Evolutionary conservation across 2,113 vertebrate genomes (phyloP).

Genomic region (Jaculus jaculus): DNA sequence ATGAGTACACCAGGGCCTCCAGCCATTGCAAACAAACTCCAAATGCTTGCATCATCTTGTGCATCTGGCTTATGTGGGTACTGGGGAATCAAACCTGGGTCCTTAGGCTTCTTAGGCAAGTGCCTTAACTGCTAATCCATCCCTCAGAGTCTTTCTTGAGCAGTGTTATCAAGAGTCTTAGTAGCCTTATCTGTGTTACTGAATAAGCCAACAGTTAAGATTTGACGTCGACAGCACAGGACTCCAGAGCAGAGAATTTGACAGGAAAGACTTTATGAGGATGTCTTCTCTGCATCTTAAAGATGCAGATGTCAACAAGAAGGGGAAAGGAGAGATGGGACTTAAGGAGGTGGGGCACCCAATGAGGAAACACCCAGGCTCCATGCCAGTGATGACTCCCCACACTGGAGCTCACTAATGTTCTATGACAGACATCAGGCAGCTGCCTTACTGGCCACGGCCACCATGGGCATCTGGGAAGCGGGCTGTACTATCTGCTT

Average conservation of each 20-base stretch:
- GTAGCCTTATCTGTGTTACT: rapidly evolving
- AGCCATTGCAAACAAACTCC: too few relatives aligned
- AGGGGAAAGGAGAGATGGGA: background rate
- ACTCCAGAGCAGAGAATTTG: background rate
- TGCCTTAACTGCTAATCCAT: too few relatives aligned
- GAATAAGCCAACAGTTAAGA: background rate
- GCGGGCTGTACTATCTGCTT: background rate
- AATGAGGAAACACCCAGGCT: background rate
- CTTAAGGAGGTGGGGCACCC: too few relatives aligned
- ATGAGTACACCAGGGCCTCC: too few relatives aligned
- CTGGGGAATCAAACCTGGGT: too few relatives aligned
- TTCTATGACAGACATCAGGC: rapidly evolving
- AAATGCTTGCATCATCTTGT: too few relatives aligned
- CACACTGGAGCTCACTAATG: rapidly evolving
- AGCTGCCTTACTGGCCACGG: background rate
- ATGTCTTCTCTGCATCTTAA: background rate
- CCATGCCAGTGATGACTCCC: background rate
- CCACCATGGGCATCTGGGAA: background rate
- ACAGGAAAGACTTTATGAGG: background rate
- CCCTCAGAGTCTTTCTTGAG: too few relatives aligned
- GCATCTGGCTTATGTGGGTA: too few relatives aligned
- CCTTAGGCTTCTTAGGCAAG: too few relatives aligned
- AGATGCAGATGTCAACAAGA: background rate
- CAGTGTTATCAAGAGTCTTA: background rate
- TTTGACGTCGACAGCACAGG: background rate